Evolutionary conservation across 2,113 vertebrate genomes (phyloP).

Genomic region (Nerophis lumbriciformis): DNA sequence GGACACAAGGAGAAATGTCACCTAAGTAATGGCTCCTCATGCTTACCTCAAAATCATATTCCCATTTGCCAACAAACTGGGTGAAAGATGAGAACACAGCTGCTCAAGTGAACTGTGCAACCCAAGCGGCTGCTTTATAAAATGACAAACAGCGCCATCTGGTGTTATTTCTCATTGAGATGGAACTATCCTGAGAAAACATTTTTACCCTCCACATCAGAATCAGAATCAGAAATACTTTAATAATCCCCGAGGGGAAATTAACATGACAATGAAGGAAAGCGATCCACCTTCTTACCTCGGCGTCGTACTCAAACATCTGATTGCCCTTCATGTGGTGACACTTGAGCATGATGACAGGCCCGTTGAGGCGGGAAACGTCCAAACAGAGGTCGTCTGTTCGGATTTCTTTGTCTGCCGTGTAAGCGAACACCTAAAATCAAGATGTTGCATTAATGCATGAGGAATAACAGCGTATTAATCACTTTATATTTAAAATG

Average conservation of each 20-base stretch:
- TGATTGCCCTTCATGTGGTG: slow-evolving; percentile 99
- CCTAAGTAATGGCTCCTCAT: slow-evolving; percentile 3
- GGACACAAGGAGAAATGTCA: slow-evolving; percentile 13
- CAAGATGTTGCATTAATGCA: neutral
- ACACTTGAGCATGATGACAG: slow-evolving; percentile 95
- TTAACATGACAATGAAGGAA: neutral
- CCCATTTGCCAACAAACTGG: slow-evolving; percentile 92
- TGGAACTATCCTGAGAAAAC: neutral
- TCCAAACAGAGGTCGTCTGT: slow-evolving; percentile 97
- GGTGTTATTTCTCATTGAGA: slow-evolving; percentile 37
- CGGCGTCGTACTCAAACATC: slow-evolving; percentile 95
- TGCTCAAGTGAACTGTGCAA: slow-evolving; percentile 25
- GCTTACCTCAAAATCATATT: slow-evolving; percentile 96
- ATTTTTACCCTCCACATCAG: neutral
- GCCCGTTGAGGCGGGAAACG: slow-evolving; percentile 91
- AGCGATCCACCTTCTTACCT: slow-evolving; percentile 73
- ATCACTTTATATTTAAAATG: neutral
- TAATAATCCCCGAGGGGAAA: too few relatives aligned
- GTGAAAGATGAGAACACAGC: slow-evolving; percentile 41
- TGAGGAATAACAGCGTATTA: neutral
- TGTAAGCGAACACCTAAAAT: slow-evolving; percentile 94
- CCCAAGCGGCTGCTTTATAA: neutral
- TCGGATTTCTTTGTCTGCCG: slow-evolving; percentile 94
- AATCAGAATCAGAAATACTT: too few relatives aligned
- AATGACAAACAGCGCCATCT: slow-evolving; percentile 60